Base-by-base conservation (phyloP, 1,140 invertebrate species). In the Trypoxylus dichotomus region DNA sequence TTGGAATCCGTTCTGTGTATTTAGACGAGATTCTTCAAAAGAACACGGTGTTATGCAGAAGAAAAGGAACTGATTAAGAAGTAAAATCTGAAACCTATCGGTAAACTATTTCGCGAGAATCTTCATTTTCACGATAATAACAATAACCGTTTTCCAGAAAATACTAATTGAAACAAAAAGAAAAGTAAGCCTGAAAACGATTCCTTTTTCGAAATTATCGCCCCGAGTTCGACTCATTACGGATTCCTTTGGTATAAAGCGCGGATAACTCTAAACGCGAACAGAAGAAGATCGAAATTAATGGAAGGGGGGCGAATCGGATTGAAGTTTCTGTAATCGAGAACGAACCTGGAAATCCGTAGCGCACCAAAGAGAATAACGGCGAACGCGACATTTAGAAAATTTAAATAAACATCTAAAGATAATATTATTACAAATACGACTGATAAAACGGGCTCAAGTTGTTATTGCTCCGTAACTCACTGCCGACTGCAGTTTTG, bases 321-420 rank as follows among this genome's bases (percentile, higher is more conserved):
- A 37, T 37, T 37, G 32, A 37, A 37, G 32, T 37, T 37, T 37
- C 32, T 7, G 32, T 37, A 37, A 47, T 47, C 43, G 43, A 47
- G 60, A 63, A 63, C 60, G n/a, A 63, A 11, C 21, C n/a, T 63
- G 19, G 7, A 19, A 63, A 25, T 24, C 60, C 60, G 60, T 19
- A 47, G n/a, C n/a, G 11, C 60, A 13, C 21, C 8, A 63, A 27
- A 63, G 24, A 63, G 25, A 63, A 63, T 11, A 7, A 37, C 5
- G 32, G 32, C 5, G n/a, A 11, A 63, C 60, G 24, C 60, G 60
- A 63, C 19, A 24, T 63, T 27, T 47, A 47, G 43, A 19, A 63
- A 80, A 80, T 82, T 80, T 81, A 79, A 82, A 82, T 82, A 81
- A 82, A 82, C 81, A 82, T 81, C 79, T 79, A 79, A 79, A 42